These are phyloP conservation scores for Drosophila fuyamai DNA, from an alignment of 1,140 invertebrate genomes.

Conservation along the genomic window DNA sequence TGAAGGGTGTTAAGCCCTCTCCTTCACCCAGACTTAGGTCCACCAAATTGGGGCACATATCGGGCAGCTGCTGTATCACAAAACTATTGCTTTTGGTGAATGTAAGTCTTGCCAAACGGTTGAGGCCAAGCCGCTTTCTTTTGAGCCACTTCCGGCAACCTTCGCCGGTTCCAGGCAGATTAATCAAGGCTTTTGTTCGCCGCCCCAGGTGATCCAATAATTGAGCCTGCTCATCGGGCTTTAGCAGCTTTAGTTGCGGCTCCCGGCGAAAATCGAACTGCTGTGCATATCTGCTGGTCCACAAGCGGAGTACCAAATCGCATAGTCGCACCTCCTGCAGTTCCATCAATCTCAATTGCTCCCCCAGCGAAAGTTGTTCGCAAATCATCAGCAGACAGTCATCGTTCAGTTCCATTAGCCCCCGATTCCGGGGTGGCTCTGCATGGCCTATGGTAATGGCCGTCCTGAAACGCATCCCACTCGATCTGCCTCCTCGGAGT, in stretches of 20 bases:
- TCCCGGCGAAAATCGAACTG: conserved; percentile 50
- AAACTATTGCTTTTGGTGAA: conserved; percentile 22
- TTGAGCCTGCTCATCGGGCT: conserved; percentile 32
- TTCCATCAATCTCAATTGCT: conserved; percentile 55
- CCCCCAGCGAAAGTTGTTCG: conserved; percentile 43
- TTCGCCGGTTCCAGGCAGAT: conserved; percentile 28
- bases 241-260: conserved; percentile 42
- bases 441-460: conserved; percentile 17
- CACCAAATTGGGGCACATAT: conserved; percentile 36
- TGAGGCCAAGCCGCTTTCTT: conserved; percentile 9
- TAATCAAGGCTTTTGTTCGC: conserved; percentile 47
- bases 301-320: conserved; percentile 48
- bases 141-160: conserved; percentile 19
- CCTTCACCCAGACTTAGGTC: conserved; percentile 38
- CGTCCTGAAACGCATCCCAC: conserved; percentile 35
- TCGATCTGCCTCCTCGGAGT: conserved; percentile 27
- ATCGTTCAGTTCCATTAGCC: conserved; percentile 55
- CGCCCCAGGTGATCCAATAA: conserved; percentile 40
- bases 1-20: conserved; percentile 4
- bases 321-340: conserved; percentile 38
- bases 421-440: background rate
- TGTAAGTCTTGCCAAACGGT: conserved; percentile 34
- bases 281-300: conserved; percentile 47
- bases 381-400: conserved; percentile 70
- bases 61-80: conserved; percentile 36